These are phyloP conservation scores for Cryptoprocta ferox DNA, from an alignment of 2,797 vertebrate genomes.

Conservation along the genomic window DNA sequence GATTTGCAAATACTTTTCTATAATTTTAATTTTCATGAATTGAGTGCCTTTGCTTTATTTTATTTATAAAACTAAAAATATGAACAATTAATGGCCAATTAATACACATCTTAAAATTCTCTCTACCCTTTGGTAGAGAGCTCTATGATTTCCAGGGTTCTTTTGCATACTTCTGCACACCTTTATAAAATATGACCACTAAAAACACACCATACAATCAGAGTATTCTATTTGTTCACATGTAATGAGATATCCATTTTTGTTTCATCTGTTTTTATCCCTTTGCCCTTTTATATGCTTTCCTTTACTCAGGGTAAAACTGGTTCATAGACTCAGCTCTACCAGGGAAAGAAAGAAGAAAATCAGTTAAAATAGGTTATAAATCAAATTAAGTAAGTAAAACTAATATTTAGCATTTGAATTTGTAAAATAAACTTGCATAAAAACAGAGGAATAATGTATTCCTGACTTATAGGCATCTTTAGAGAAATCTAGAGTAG, in stretches of 20 bases:
- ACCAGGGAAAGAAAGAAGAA: background rate
- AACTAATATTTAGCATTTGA: background rate
- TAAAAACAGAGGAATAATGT: background rate
- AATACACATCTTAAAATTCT: background rate
- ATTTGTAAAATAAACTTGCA: background rate
- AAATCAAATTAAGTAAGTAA: background rate
- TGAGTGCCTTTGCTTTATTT: background rate
- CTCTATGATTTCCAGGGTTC: background rate
- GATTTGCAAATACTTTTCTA: background rate
- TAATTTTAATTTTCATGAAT: background rate
- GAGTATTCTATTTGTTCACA: background rate
- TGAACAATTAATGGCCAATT: background rate
- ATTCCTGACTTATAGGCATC: background rate
- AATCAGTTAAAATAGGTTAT: background rate
- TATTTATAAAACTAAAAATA: background rate
- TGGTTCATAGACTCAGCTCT: background rate
- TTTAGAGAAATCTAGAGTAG: background rate
- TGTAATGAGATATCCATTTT: background rate
- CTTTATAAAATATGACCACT: background rate
- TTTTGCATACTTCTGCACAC: background rate
- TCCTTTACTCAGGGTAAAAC: background rate
- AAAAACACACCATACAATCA: background rate
- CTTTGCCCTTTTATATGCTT: background rate
- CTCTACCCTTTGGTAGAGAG: background rate
- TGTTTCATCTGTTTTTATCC: background rate